Evolutionary conservation across 2,113 vertebrate species (phyloP).

Genomic region (Malurus alboscapulatus): DNA sequence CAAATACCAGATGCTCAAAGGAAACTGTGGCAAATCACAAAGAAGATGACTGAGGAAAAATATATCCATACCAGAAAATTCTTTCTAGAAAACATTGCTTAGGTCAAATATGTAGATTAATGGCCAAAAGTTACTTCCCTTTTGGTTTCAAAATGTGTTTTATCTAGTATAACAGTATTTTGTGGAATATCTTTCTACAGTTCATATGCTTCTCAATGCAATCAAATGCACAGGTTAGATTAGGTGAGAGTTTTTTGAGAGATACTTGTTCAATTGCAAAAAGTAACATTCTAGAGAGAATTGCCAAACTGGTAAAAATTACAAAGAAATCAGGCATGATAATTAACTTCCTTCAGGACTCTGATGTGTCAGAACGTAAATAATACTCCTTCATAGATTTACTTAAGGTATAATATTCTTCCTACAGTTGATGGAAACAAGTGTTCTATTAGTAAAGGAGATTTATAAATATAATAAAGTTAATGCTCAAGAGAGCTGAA

Average conservation of each 20-base stretch:
- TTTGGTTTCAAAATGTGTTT: background rate
- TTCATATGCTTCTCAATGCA: background rate
- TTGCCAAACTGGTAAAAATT: conserved; percentile 38
- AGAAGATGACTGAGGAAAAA: background rate
- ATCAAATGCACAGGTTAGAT: background rate
- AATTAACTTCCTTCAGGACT: conserved; percentile 33
- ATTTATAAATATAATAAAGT: conserved; percentile 54
- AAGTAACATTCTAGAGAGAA: background rate
- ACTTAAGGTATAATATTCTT: conserved; percentile 14
- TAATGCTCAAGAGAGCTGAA: conserved; percentile 33
- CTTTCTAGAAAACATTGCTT: background rate
- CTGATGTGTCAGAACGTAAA: conserved; percentile 35
- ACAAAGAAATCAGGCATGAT: conserved; percentile 32
- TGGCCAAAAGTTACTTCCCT: background rate
- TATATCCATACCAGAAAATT: background rate
- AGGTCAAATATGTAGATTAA: background rate
- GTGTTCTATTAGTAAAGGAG: conserved; percentile 52
- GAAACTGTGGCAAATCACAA: background rate
- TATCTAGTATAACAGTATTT: background rate
- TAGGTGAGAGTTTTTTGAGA: background rate
- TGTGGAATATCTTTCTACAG: background rate
- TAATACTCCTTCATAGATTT: conserved; percentile 47
- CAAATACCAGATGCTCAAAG: background rate
- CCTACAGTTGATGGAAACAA: conserved; percentile 44
- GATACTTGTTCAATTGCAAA: background rate